Percentiles rank a stretch among this genome's conserved stretches.
phyloP scores from a whole-genome alignment of 2,113 vertebrate genomes.

The Ochotona princeps region DNA sequence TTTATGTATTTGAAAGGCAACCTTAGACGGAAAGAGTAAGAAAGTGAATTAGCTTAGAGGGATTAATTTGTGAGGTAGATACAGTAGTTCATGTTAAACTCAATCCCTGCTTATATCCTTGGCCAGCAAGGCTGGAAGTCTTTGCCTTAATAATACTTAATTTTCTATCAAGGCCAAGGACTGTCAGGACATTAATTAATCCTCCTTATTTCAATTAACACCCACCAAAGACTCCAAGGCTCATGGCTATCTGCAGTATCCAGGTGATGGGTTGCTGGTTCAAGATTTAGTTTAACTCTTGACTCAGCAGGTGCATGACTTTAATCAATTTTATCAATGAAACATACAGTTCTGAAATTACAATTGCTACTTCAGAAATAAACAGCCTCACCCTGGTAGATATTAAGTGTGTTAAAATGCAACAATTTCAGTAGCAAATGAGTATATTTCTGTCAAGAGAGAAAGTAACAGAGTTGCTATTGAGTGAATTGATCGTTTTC shows the following conservation, averaged over 20 bases:
- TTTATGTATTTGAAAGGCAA: too few species aligned
- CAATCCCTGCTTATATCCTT: background rate
- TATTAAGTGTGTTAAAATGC: conserved; percentile 23
- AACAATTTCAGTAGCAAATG: conserved; percentile 31
- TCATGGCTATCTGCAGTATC: background rate
- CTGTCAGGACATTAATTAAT: background rate
- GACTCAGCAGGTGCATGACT: background rate
- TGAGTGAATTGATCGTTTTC: background rate
- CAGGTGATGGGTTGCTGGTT: conserved; percentile 14
- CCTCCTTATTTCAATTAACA: background rate
- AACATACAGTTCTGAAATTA: background rate
- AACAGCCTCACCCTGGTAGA: background rate
- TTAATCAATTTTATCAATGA: background rate
- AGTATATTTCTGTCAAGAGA: conserved; percentile 36
- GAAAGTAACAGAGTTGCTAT: background rate
- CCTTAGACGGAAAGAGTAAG: too few species aligned
- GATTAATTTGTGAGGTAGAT: background rate
- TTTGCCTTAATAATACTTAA: background rate
- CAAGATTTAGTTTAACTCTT: conserved; percentile 64
- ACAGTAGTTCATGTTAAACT: background rate
- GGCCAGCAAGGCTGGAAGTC: background rate
- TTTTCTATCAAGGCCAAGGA: background rate
- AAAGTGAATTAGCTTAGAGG: background rate
- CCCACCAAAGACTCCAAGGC: background rate
- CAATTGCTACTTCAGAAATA: background rate